Base-by-base conservation (phyloP, 1,140 invertebrate genomes). In the Lycorma delicatula region DNA sequence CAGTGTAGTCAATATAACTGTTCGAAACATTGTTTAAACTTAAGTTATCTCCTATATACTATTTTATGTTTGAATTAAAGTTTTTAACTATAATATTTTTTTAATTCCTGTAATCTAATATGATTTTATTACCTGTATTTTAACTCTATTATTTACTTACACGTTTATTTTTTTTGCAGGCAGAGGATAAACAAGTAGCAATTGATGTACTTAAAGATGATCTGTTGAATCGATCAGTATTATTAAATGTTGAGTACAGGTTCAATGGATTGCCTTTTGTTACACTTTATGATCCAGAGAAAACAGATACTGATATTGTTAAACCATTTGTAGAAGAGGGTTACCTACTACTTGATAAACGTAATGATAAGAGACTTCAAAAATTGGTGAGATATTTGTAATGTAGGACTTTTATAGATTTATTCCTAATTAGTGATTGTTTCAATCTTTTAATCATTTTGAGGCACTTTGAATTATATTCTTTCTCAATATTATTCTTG, bases 271-370 rank as follows among this genome's bases (percentile, higher is more conserved):
- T 87, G 13, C 79, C 87, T 2, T 83, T 82, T 59, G 83, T 82
- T 1, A 86, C 92, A 0, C 74, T 98, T 12, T 66, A 79, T 11
- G 83, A 89, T 63, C 77, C 83, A 3, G 78, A 79, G 31, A n/a
- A n/a, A n/a, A 82, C 79, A 25, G 87, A 91, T 70, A 77, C 83
- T 54, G 93, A 97, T 72, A 77, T 98, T 62, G 86, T 82, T 26
- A 90, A 91, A 72, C 80, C 77, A 60, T 77, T 98, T 13, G 83
- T 99, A 55, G 77, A 81, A 29, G 87, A 96, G 64, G 97, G 97
- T 12, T 79, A 88, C 41, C 75, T 96, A 1, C 67, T 97, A 29
- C 84, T 88, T 54, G 91, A 95, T 46, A 80, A 80, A 47, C 76
- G 86, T 34, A 83, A 85, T 57, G 93, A 97, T 66, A 83, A 83